phyloP scores from a whole-genome alignment of 2,888 invertebrate species.

The Dolichopus griseipennis region DNA sequence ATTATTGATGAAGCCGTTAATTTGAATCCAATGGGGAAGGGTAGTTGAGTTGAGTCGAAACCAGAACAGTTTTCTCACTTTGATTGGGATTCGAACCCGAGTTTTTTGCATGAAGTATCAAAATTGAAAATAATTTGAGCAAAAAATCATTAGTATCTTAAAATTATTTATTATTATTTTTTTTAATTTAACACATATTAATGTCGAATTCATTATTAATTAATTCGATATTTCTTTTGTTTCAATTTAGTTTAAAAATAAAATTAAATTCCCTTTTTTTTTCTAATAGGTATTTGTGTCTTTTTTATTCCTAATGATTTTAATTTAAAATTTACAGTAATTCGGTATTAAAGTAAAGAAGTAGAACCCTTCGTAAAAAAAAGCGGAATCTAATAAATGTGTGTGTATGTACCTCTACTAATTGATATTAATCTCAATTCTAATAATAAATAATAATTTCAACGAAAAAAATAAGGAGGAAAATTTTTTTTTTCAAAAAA shows the following conservation, averaged over 20 bases:
- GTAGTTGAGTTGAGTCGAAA: no score
- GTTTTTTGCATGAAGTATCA: no score
- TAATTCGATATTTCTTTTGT: not conserved
- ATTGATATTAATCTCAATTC: slow-evolving; percentile 3
- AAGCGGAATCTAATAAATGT: not conserved
- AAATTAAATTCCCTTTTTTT: not conserved
- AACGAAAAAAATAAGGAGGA: not conserved
- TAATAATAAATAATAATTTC: not conserved
- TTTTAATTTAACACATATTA: no score
- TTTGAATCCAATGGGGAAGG: no score
- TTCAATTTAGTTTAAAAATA: not conserved
- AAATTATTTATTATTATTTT: no score
- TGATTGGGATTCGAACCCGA: no score
- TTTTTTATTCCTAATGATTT: not conserved
- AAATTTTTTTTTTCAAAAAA: not conserved
- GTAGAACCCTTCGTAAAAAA: not conserved
- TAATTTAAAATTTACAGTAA: not conserved
- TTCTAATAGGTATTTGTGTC: not conserved
- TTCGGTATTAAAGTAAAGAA: not conserved
- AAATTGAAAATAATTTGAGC: no score
- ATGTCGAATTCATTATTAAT: no score
- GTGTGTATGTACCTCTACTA: not conserved
- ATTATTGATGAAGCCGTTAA: no score
- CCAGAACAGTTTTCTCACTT: no score
- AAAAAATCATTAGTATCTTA: no score